phyloP scores from a whole-genome alignment of 2,797 vertebrate genomes.

The Esox lucius region DNA sequence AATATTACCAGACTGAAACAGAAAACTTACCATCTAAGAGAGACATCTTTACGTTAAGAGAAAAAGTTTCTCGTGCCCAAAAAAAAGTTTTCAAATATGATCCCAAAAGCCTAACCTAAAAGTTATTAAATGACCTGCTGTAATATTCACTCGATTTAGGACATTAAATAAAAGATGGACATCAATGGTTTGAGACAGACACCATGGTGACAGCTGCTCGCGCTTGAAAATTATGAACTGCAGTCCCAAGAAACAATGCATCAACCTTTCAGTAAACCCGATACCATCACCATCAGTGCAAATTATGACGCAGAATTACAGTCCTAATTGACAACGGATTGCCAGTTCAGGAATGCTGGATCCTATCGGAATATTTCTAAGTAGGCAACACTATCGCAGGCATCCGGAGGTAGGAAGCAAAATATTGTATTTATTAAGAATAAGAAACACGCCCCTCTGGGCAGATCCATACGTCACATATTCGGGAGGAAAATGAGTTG shows the following conservation, averaged over 20 bases:
- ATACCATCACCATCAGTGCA: background rate
- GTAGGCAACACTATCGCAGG: background rate
- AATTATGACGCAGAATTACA: background rate
- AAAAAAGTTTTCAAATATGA: background rate
- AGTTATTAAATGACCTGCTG: background rate
- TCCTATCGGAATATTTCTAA: background rate
- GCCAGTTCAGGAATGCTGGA: background rate
- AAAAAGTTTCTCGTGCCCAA: background rate
- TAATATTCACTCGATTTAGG: background rate
- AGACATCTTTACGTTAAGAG: background rate
- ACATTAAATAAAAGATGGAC: background rate
- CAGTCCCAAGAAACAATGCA: background rate
- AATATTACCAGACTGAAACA: background rate
- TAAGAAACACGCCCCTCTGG: background rate
- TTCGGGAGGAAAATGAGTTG: background rate
- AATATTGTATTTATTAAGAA: slow-evolving; percentile 3
- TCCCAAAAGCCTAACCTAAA: background rate
- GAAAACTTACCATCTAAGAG: slow-evolving; percentile 1
- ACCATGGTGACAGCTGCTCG: background rate
- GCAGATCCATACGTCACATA: background rate
- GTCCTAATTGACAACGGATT: background rate
- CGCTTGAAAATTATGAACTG: background rate
- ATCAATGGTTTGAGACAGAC: background rate
- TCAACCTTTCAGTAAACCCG: background rate
- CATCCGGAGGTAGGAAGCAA: background rate